A percentile compares a stretch with the other conserved stretches of the same genome.
These are phyloP conservation scores for Noctua pronuba DNA, from an alignment of 2,888 invertebrate genomes.

Conservation along the genomic window DNA sequence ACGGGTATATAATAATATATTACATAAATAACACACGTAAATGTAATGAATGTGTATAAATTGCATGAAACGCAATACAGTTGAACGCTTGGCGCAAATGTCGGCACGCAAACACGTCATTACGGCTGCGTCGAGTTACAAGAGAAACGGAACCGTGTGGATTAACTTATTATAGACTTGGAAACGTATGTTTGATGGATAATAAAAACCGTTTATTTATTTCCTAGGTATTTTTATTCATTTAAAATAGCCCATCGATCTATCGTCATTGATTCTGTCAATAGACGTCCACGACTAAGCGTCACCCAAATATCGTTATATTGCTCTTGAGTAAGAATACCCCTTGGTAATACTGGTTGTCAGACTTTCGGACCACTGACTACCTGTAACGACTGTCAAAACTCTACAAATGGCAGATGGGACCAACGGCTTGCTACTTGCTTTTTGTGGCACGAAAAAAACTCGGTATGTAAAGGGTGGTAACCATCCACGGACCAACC, in stretches of 20 bases:
- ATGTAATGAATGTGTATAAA: conserved; percentile 13
- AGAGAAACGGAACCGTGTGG: background rate
- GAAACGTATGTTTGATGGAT: background rate
- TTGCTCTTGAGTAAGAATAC: too few relatives aligned
- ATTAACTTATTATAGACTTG: conserved; percentile 25
- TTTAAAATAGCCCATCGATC: background rate
- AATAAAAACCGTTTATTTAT: background rate
- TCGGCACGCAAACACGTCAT: conserved; percentile 58
- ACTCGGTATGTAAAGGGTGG: too few relatives aligned
- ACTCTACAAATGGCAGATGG: too few relatives aligned
- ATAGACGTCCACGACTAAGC: background rate
- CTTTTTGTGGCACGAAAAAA: too few relatives aligned
- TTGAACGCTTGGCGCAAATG: conserved; percentile 19
- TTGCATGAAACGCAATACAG: conserved; percentile 32
- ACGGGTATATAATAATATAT: background rate
- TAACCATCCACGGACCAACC: too few relatives aligned
- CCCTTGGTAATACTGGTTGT: too few relatives aligned
- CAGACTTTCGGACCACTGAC: too few relatives aligned
- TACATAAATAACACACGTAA: conserved; percentile 6
- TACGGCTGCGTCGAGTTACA: conserved; percentile 29
- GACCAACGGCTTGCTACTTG: too few relatives aligned
- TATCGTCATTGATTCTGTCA: background rate
- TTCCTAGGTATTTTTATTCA: background rate
- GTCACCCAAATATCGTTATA: background rate
- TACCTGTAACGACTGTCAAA: too few relatives aligned